Conservation (phyloP, 2,113 vertebrate species). For the Cyanoderma ruficeps region DNA sequence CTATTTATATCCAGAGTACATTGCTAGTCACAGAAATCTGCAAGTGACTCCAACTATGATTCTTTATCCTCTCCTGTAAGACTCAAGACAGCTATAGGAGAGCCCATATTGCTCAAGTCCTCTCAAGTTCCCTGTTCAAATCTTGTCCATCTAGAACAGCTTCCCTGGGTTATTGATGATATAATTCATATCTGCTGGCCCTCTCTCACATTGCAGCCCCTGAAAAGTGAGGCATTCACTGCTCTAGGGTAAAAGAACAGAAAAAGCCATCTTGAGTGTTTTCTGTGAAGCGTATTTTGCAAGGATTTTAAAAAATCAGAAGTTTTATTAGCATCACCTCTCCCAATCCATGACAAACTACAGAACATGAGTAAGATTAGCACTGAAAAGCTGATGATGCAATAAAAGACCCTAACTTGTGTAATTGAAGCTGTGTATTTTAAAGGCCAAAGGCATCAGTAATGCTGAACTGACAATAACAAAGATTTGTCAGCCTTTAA, state of each 20-base stretch:
- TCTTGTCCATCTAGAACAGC: neutral
- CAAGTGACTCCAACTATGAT: neutral
- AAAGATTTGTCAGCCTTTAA: neutral
- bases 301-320: neutral
- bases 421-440: neutral
- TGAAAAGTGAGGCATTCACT: neutral
- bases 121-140: neutral
- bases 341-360: neutral
- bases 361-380: neutral
- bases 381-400: neutral
- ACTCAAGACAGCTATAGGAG: neutral
- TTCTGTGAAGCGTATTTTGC: neutral
- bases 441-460: slow-evolving; percentile 21
- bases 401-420: neutral
- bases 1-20: neutral
- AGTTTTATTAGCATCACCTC: neutral
- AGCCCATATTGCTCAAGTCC: neutral
- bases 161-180: neutral
- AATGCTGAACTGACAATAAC: neutral
- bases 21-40: neutral
- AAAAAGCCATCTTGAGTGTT: neutral
- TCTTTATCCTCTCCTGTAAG: neutral
- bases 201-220: neutral
- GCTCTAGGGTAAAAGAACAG: neutral
- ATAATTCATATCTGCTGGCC: neutral